Evolutionary conservation across 1,140 invertebrate species (phyloP), one percentile per base, ranked within the genome.

Genomic region (Trialeurodes vaporariorum): DNA sequence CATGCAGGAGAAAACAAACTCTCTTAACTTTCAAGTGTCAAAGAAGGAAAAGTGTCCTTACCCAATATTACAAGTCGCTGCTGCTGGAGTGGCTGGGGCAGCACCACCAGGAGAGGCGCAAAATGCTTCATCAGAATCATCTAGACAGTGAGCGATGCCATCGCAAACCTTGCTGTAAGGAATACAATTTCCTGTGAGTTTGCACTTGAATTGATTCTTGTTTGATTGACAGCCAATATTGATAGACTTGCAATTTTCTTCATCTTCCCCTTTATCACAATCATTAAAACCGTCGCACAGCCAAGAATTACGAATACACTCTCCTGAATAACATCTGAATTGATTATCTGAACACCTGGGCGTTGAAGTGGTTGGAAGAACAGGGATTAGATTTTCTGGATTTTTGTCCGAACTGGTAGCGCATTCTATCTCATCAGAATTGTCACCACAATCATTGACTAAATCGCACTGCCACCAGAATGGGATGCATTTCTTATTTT

Each of bases 401-500:
- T 49, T 49, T 49, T 49, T 49, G 34, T 49, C 34, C 5, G 34
- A 17, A 17, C 34, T 49, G 2, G 75, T 65, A 0, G 79, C 80
- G 70, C 87, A 89, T 0, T 84, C 86, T 2, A 81, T 69, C 72
- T 93, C 91, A 73, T 94, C 91, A 0, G 87, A 87, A 49, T 81
- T 78, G 74, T 94, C 92, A 0, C 82, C 84, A 72, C 92, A 95
- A 73, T 94, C 92, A 68, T 87, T 76, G 1, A 89, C 86, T 81
- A 79, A 2, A 71, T 87, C 86, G 71, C 84, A 85, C 69, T 88
- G 85, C 87, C 92, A 93, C 90, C 90, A 88, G 61, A 86, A 85
- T 0, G 92, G 90, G 61, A 96, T 86, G 75, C 93, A 96, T 68
- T 87, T 86, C 17, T 83, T 82, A 72, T 88, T 88, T 13, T 79